Conservation (phyloP, 2,113 vertebrate genomes). For the Saccopteryx leptura region DNA sequence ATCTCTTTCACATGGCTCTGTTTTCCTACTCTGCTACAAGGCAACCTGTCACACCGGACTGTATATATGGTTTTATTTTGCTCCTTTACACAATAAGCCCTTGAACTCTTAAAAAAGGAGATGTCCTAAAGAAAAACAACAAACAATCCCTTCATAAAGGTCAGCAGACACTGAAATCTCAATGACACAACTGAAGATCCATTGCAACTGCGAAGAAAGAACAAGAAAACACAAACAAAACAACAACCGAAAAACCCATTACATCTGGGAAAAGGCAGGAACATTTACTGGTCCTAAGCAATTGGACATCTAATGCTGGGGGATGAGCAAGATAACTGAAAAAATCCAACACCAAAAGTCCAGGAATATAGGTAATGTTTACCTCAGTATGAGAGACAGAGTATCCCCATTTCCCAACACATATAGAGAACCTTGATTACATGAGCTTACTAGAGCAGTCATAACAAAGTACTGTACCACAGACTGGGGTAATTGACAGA, state of each 20-base stretch:
- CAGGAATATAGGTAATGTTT: not conserved
- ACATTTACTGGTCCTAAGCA: not conserved
- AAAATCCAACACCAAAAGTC: not conserved
- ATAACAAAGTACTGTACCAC: not conserved
- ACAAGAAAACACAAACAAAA: not conserved
- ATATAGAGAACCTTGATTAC: not conserved
- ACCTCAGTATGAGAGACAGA: not conserved
- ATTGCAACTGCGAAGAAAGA: not conserved
- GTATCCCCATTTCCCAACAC: not conserved
- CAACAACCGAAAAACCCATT: not conserved
- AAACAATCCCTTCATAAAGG: not conserved
- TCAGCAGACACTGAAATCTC: not conserved
- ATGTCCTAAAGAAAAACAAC: not conserved
- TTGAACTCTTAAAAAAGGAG: not conserved
- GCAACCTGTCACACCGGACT: not conserved
- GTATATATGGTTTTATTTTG: not conserved
- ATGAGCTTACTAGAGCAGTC: not conserved
- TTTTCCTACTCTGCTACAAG: not conserved
- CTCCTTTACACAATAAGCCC: rapidly evolving
- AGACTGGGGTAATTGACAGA: not conserved
- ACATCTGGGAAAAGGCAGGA: not conserved
- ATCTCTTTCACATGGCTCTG: not conserved
- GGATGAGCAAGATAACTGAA: not conserved
- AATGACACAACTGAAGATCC: not conserved
- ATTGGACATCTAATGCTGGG: not conserved